Evolutionary conservation across 1,140 invertebrate genomes (phyloP), one percentile per base, ranked within the genome.

Genomic region (Ceratina japonica): DNA sequence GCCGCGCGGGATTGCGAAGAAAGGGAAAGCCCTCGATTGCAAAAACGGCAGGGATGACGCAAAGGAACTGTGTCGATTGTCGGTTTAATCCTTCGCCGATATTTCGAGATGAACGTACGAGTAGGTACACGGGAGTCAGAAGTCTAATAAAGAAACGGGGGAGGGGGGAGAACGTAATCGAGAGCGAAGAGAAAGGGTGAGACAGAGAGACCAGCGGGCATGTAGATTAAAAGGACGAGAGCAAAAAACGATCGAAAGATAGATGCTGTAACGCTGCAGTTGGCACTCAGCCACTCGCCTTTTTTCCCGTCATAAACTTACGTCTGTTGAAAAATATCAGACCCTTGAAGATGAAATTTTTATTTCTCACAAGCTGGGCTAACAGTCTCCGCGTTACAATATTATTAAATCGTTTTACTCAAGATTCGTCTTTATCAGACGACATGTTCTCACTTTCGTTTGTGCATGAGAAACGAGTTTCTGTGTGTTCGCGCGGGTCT

Each of bases 11-110:
- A 44, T 44, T 44, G 37, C 37, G 37, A 37, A 79, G 71, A 78
- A 78, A 78, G 77, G 71, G 77, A 79, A 79, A 79, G 77, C 77
- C 52, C 70, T 49, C 27, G 70, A 44, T 72, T 71, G 69, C 58
- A 63, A 58, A 51, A 12, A 61, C n/a, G 44, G 13, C 44, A 64
- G 69, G 76, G 77, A 74, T 79, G 77, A 74, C 77, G 77, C 65
- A 79, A 79, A 74, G 77, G 62, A 79, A 79, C 71, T 65, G 61
- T 66, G 70, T 37, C 76, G 76, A 73, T 71, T 64, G 71, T 52
- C 49, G 70, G 62, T 52, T 79, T 65, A 79, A 74, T 65, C 61
- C 58, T 72, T 63, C 68, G 58, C 20, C 66, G 58, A 31, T 72
- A 71, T 62, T 63, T 77, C 59, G 68, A 56, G 66, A 51, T 24